A percentile compares a stretch with the other conserved stretches of the same genome.
Evolutionary conservation across 2,797 vertebrate genomes (phyloP).

Genomic region (Numenius phaeopus): DNA sequence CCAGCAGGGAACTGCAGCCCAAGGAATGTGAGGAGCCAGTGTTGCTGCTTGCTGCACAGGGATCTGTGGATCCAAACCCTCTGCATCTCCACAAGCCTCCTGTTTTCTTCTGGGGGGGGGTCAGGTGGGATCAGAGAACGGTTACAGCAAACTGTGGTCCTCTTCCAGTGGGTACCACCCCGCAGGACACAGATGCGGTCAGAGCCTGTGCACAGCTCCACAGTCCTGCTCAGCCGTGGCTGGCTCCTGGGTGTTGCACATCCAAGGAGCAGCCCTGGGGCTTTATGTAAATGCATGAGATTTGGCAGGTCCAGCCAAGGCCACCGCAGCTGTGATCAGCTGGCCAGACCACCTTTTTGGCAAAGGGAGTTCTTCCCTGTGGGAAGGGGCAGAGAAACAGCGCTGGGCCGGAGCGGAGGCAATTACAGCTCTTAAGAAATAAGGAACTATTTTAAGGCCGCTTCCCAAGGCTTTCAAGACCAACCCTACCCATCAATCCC

Average conservation of each 20-base stretch:
- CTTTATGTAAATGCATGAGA: neutral
- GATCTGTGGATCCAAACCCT: neutral
- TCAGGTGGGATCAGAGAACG: neutral
- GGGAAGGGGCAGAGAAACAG: neutral
- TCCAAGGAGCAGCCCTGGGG: neutral
- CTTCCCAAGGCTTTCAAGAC: neutral
- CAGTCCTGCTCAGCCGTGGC: neutral
- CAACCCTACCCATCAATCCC: neutral
- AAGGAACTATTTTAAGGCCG: neutral
- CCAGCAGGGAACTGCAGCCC: neutral
- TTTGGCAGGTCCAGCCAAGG: neutral
- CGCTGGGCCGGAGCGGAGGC: accelerated
- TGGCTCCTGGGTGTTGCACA: neutral
- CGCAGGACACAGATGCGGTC: accelerated
- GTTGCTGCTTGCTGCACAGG: neutral
- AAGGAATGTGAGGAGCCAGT: neutral
- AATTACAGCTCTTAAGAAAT: neutral
- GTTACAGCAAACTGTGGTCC: neutral
- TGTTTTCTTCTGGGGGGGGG: neutral
- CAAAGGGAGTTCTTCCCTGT: neutral
- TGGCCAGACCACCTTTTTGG: neutral
- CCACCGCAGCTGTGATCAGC: neutral
- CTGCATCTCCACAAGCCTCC: neutral
- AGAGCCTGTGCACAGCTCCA: neutral
- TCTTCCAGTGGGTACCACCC: accelerated